Percentiles rank a stretch among this genome's conserved stretches.
Evolutionary conservation across 2,888 invertebrate genomes (phyloP).

Genomic region (Metacarcinus magister): DNA sequence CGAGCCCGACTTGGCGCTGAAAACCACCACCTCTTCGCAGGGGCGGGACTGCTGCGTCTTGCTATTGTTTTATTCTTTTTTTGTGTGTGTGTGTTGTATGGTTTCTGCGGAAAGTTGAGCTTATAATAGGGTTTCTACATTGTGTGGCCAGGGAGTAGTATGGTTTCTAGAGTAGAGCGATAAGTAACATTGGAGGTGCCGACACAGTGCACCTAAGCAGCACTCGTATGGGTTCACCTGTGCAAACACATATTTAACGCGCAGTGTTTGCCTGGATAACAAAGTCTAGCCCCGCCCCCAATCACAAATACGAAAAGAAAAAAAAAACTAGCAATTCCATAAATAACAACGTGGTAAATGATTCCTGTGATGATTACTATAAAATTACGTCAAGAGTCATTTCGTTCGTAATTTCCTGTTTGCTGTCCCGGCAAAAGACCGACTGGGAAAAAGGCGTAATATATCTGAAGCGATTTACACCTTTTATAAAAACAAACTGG

Average conservation of each 20-base stretch:
- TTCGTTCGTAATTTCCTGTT: not conserved
- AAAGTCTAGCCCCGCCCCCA: not conserved
- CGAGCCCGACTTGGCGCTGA: not conserved
- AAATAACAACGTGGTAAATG: not conserved
- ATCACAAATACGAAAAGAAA: not conserved
- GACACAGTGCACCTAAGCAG: not conserved
- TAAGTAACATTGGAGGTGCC: not conserved
- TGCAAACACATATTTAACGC: not conserved
- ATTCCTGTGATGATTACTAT: slow-evolving; percentile 11
- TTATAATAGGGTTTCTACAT: slow-evolving; percentile 30
- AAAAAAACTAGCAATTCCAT: not conserved
- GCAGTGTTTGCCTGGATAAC: not conserved
- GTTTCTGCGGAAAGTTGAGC: slow-evolving; percentile 39
- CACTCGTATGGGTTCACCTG: not conserved
- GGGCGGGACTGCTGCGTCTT: not conserved
- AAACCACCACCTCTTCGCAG: slow-evolving; percentile 16
- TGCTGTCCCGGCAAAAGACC: slow-evolving; percentile 3
- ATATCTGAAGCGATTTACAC: slow-evolving; percentile 3
- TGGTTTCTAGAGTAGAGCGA: slow-evolving; percentile 7
- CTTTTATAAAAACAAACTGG: slow-evolving; percentile 31
- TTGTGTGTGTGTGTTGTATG: not conserved
- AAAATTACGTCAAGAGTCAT: not conserved
- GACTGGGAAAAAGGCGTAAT: slow-evolving; percentile 26
- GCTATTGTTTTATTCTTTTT: not conserved
- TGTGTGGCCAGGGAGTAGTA: not conserved